A percentile compares a stretch with the other conserved stretches of the same genome.
These are phyloP conservation scores for Myotis yumanensis DNA, from an alignment of 2,113 vertebrate genomes.

Conservation along the genomic window DNA sequence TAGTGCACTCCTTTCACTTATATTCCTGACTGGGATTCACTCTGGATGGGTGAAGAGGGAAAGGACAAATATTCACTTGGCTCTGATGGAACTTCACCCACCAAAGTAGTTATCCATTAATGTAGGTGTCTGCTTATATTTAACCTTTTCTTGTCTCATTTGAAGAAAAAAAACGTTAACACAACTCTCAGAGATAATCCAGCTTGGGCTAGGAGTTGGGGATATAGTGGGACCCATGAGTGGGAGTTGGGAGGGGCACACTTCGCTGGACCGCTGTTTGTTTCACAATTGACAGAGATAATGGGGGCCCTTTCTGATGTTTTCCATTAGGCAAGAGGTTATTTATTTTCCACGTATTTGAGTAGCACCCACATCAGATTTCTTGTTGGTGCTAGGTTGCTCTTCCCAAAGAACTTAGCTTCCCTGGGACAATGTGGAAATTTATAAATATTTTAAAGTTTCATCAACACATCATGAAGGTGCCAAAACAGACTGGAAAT, in stretches of 20 bases:
- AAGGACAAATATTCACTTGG: background rate
- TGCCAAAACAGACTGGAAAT: constrained; percentile 1
- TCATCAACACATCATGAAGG: constrained; percentile 32
- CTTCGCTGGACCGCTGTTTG: background rate
- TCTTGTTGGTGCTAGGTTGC: background rate
- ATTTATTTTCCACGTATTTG: background rate
- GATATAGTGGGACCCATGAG: background rate
- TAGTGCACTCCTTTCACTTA: background rate
- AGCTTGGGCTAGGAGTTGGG: background rate
- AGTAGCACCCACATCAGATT: background rate
- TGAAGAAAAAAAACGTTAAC: background rate
- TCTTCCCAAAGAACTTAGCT: background rate
- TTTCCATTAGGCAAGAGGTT: background rate
- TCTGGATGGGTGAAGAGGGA: background rate
- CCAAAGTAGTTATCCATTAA: background rate
- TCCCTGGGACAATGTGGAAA: background rate
- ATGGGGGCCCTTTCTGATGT: background rate
- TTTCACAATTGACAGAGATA: background rate
- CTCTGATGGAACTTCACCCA: background rate
- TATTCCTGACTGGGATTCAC: background rate
- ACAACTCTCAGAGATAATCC: background rate
- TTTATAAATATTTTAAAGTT: constrained; percentile 47
- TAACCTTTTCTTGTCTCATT: background rate
- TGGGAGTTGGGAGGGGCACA: background rate
- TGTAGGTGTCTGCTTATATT: background rate